Evolutionary conservation across 2,888 invertebrate genomes (phyloP), one percentile per base, ranked within the genome.

Genomic region (Rhamnusium bicolor): DNA sequence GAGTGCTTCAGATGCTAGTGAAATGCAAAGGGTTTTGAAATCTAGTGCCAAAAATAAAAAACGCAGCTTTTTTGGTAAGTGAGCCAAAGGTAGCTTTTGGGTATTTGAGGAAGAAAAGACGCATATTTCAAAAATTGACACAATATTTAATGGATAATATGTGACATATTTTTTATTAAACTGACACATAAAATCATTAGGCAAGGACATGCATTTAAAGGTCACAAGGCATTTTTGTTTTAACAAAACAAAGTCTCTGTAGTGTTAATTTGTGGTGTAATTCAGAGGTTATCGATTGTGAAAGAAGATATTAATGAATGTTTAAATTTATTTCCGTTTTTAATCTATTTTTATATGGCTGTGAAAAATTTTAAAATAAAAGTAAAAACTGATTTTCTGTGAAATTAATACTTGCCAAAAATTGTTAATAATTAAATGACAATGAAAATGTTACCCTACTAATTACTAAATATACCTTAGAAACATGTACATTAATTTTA

Each of bases 1-100:
- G 85, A 93, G 93, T 83, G 93, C 93, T 24, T 93, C 93, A 49
- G 94, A 94, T 85, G 93, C 92, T 47, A 92, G 93, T 3, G 94
- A 94, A 87, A 91, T 93, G 72, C 92, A 93, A 82, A 89, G 92
- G 79, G 93, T 93, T 81, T 87, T 92, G 88, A 76, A 88, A 82
- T 79, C 87, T 91, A 88, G 77, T 87, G 83, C 78, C 86, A 87
- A 80, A 82, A 82, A 77, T 73, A 84, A 83, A 77, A 82, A 82
- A 76, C 78, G 81, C 56, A 80, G 80, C 71, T 75, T 82, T 53
- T 83, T 83, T 73, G 85, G 86, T 83, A 84, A 86, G 84, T 86
- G 78, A 84, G 24, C 67, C 53, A 56, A 60, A 62, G n/a, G 77
- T 69, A 71, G 58, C 56, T 53, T 76, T 73, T 73, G 75, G 70